Evolutionary conservation across 2,888 invertebrate species (phyloP).

Genomic region (Papilio demoleus): DNA sequence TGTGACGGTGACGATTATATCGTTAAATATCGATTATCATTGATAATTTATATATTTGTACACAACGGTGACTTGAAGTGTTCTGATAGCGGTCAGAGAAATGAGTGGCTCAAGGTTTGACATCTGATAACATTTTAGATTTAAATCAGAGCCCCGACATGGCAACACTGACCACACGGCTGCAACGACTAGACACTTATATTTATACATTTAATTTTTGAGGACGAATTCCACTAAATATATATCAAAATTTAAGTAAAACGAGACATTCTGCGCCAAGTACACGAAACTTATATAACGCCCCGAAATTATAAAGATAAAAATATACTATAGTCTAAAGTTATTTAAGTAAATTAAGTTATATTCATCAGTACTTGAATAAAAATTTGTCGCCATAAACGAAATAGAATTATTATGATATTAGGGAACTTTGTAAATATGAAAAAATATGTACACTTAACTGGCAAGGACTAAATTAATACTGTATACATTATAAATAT

Average conservation of each 20-base stretch:
- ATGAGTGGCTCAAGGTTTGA: conserved; percentile 22
- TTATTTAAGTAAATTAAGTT: conserved; percentile 34
- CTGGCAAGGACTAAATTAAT: conserved; percentile 80
- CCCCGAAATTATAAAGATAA: conserved; percentile 23
- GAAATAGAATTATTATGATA: conserved; percentile 39
- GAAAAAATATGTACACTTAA: conserved; percentile 69
- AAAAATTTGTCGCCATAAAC: conserved; percentile 40
- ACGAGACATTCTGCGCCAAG: not conserved
- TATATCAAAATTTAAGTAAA: conserved; percentile 23
- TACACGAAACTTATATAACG: conserved; percentile 14
- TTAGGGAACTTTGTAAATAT: conserved; percentile 41
- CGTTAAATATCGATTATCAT: conserved; percentile 26
- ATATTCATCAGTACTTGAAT: conserved; percentile 36
- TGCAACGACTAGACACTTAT: conserved; percentile 32
- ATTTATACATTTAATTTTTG: not conserved
- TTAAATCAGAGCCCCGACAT: not conserved
- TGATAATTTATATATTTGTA: conserved; percentile 38
- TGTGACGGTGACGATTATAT: conserved; percentile 34
- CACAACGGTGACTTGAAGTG: conserved; percentile 37
- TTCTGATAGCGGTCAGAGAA: conserved; percentile 32
- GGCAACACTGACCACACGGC: conserved; percentile 31
- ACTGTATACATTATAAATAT: conserved; percentile 76
- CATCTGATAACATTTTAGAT: conserved; percentile 6
- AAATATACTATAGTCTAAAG: conserved; percentile 27
- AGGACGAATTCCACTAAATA: conserved; percentile 29